Evolutionary conservation across 2,888 invertebrate species (phyloP), one percentile per base, ranked within the genome.

Genomic region (Amblyjoppa fuscipennis): DNA sequence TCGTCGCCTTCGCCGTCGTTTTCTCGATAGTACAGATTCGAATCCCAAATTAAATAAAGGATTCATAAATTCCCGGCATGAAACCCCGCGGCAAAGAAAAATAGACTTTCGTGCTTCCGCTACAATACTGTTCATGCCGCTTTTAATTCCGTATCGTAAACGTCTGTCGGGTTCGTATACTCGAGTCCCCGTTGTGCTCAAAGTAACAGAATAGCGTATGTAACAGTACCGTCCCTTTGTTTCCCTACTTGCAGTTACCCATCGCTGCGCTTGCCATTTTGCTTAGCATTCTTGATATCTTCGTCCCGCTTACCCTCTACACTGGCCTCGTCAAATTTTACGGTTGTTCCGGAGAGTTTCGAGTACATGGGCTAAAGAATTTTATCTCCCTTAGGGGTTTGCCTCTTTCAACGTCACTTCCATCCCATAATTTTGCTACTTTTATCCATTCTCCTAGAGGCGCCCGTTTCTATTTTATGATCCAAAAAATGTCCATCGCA

Each of bases 21-120:
- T 31, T 69, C 71, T 59, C 79, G n/a, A 20, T 25, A 53, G 45
- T 66, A 81, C 80, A 69, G 77, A 86, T 86, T 87, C 88, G 84
- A 90, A 69, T 88, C 86, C 85, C 74, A 89, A 92, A 91, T 92
- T 91, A 90, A 92, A 91, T 91, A 89, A 90, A 89, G 88, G 88
- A 89, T 92, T 92, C 88, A 90, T 91, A 90, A 89, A 90, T 92
- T 90, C 68, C 78, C 69, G 28, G 31, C 74, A 81, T 78, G 75
- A 81, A 86, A 83, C 83, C 76, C 68, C 71, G 66, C 69, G 51
- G 71, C 53, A 73, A 81, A 84, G 87, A 88, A 88, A 86, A 74
- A 69, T 82, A 66, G 70, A 82, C 66, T 81, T 51, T 81, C 76
- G 69, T 73, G 74, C 53, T 51, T 56, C 68, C 45, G 75, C 45